Base-by-base conservation (phyloP, 1,140 invertebrate genomes). In the Musca vetustissima region DNA sequence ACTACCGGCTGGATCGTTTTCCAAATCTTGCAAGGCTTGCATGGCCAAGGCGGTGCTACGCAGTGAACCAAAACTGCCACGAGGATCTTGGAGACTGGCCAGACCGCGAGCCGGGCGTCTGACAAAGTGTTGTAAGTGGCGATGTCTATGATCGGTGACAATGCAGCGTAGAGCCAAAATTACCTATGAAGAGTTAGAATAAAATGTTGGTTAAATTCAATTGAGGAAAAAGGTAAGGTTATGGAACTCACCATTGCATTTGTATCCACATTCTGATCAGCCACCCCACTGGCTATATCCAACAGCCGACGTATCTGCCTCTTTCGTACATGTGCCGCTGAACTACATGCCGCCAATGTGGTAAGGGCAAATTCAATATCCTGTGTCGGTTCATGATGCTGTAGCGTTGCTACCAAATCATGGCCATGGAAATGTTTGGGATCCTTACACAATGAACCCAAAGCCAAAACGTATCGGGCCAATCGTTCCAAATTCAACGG, bases 11-110 rank as follows among this genome's bases (percentile, higher is more conserved):
- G 81, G 85, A 78, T 86, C 89, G 74, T 83, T 87, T 75, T 90
- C 89, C 1, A 88, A 85, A 71, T 91, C 90, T 80, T 92, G 88
- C 2, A 94, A 79, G 1, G 92, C 92, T 88, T 91, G 80, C 82
- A 94, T 89, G 65, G 91, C 92, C 28, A 94, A 76, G 0, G 92
- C 91, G 0, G 92, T 94, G 21, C 91, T 90, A 50, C 90, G 89
- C n/a, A 94, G 77, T 65, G 91, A 92, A 0, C 92, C 92, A 76
- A 94, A 94, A 75, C 91, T 90, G 13, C 93, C 93, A 69, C 93
- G 92, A 1, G 87, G 83, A 73, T 89, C 86, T 78, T 95, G 93
- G 69, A 91, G 88, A 14, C 88, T 83, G n/a, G 91, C 91, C 66
- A 95, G 81, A 1, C 88, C 88, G 0, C 89, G 85, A 70, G 92